Evolutionary conservation across 2,797 vertebrate species (phyloP).

Genomic region (Hybognathus amarus): DNA sequence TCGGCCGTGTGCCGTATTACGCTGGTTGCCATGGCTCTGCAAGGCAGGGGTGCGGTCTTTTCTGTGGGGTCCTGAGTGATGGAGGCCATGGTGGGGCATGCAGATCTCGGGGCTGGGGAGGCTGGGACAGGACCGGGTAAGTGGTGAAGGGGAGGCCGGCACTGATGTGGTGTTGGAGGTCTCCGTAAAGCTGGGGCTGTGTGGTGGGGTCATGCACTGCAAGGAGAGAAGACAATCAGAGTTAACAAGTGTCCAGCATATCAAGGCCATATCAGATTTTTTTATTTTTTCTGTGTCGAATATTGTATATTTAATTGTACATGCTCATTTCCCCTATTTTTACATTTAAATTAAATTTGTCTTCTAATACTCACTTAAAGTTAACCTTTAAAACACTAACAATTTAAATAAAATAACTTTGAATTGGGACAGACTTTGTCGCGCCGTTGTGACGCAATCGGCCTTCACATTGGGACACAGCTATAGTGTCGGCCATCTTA

Average conservation of each 20-base stretch:
- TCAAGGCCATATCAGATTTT: neutral
- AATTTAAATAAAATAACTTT: neutral
- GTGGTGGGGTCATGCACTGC: conserved; percentile 97
- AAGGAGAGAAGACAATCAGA: conserved; percentile 39
- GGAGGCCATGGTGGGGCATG: conserved; percentile 60
- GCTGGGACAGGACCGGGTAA: conserved; percentile 57
- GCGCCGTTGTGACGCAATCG: too few relatives aligned
- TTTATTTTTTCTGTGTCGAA: neutral
- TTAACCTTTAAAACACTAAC: neutral
- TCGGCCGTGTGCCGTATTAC: conserved; percentile 92
- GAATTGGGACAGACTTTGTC: too few relatives aligned
- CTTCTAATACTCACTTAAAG: neutral
- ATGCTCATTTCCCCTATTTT: neutral
- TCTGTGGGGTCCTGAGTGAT: conserved; percentile 57
- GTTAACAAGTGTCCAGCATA: neutral
- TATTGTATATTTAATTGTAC: neutral
- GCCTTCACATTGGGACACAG: too few relatives aligned
- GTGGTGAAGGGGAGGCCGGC: conserved; percentile 42
- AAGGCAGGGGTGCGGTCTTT: conserved; percentile 66
- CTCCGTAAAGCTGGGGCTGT: conserved; percentile 92
- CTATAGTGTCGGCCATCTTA: too few relatives aligned
- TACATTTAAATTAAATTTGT: neutral
- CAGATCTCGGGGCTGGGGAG: conserved; percentile 52
- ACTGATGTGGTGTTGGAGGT: conserved; percentile 62
- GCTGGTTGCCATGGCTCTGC: conserved; percentile 87